A percentile compares a stretch with the other conserved stretches of the same genome.
These are phyloP conservation scores for Nyctibius bracteatus DNA, from an alignment of 2,113 vertebrate genomes.

Conservation along the genomic window DNA sequence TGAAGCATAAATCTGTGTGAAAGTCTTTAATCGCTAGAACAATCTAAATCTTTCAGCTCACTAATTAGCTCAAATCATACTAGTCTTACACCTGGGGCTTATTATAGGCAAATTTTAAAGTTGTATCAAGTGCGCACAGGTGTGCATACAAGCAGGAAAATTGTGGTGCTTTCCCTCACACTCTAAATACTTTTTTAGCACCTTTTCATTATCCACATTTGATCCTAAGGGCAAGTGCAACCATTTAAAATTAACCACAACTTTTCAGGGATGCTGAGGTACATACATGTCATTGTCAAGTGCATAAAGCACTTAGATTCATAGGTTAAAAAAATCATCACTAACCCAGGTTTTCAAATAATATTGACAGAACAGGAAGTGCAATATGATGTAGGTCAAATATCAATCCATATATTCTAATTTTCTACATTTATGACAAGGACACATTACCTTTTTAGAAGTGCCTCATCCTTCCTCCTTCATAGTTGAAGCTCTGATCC, in stretches of 20 bases:
- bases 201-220: accelerated
- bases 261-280: neutral
- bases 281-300: neutral
- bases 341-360: neutral
- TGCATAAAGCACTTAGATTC: neutral
- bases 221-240: neutral
- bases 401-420: neutral
- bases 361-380: neutral
- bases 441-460: neutral
- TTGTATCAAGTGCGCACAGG: neutral
- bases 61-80: neutral
- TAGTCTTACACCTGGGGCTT: neutral
- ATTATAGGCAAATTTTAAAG: neutral
- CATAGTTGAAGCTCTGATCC: neutral
- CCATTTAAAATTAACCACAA: neutral
- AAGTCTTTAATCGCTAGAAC: neutral
- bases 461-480: neutral
- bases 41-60: neutral
- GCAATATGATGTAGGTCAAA: neutral
- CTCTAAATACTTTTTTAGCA: neutral
- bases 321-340: neutral
- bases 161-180: neutral
- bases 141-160: neutral
- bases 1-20: neutral
- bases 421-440: neutral